These are phyloP conservation scores for Drosophila sucinea DNA, from an alignment of 1,140 invertebrate genomes.

Conservation along the genomic window DNA sequence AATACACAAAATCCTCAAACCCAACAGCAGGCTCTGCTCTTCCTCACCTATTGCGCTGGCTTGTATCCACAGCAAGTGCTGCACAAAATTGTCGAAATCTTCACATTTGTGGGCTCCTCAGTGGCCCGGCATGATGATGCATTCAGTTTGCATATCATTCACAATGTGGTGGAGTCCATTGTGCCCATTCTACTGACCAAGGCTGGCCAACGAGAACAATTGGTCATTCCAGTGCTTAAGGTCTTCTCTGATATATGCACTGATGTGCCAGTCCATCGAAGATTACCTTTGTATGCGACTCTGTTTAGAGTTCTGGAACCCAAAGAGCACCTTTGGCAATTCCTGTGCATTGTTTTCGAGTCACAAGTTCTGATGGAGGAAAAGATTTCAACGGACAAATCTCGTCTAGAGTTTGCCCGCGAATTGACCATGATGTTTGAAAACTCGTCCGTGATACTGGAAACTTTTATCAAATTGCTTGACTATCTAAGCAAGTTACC, in stretches of 20 bases:
- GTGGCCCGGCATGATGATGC: conserved; percentile 95
- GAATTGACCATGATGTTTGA: conserved; percentile 56
- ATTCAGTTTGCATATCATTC: conserved; percentile 96
- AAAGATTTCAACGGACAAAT: conserved; percentile 63
- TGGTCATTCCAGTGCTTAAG: conserved; percentile 89
- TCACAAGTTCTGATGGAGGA: conserved; percentile 84
- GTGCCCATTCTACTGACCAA: conserved; percentile 90
- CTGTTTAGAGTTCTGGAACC: conserved; percentile 89
- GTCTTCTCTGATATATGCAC: conserved; percentile 95
- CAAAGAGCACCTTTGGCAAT: conserved; percentile 90
- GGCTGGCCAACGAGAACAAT: conserved; percentile 41
- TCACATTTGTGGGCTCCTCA: conserved; percentile 97
- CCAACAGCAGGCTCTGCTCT: conserved; percentile 93
- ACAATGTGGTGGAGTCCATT: conserved; percentile 94
- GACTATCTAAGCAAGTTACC: conserved; percentile 84
- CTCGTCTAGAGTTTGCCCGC: conserved; percentile 54
- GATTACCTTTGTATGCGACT: conserved; percentile 91
- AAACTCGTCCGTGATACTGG: conserved; percentile 85
- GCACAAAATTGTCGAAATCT: conserved; percentile 96
- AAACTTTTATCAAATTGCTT: conserved; percentile 87
- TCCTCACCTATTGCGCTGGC: conserved; percentile 90
- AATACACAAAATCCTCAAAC: conserved; percentile 96
- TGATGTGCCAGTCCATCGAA: conserved; percentile 95
- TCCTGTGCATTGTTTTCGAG: conserved; percentile 89
- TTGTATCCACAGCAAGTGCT: conserved; percentile 92